Conservation (phyloP, 2,888 invertebrate genomes). For the Entomobrya proxima region DNA sequence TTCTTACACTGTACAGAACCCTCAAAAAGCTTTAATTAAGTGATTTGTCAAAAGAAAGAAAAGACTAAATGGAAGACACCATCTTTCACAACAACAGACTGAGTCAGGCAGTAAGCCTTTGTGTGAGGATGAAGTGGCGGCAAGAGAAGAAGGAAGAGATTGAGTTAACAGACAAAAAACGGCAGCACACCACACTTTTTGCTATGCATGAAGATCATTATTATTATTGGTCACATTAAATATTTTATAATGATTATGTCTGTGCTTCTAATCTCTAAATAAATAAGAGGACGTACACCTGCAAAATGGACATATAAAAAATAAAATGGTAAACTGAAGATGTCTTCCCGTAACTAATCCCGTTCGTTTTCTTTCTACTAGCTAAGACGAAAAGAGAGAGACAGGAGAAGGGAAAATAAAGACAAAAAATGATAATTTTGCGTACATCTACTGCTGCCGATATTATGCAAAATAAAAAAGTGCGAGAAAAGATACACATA, state of each 20-base stretch:
- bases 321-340: constrained; percentile 22
- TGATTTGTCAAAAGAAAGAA: constrained; percentile 58
- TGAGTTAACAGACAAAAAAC: neutral
- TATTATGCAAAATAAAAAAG: constrained; percentile 39
- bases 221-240: constrained; percentile 36
- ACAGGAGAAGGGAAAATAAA: constrained; percentile 35
- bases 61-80: neutral
- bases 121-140: too few relatives aligned
- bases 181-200: neutral
- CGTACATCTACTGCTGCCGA: neutral
- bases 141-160: too few relatives aligned
- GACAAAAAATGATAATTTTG: neutral
- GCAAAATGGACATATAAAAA: constrained; percentile 2
- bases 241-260: constrained; percentile 39
- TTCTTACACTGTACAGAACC: neutral
- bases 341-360: constrained; percentile 64
- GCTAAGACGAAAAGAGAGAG: constrained; percentile 22
- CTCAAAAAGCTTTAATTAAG: constrained; percentile 54
- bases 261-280: constrained; percentile 6
- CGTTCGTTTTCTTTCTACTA: constrained; percentile 50
- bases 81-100: too few relatives aligned
- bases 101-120: too few relatives aligned
- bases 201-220: constrained; percentile 32
- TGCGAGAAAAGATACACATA: constrained; percentile 5
- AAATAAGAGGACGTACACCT: too few relatives aligned